Conservation (phyloP, 2,888 invertebrate genomes). For the Tenthredo livida region DNA sequence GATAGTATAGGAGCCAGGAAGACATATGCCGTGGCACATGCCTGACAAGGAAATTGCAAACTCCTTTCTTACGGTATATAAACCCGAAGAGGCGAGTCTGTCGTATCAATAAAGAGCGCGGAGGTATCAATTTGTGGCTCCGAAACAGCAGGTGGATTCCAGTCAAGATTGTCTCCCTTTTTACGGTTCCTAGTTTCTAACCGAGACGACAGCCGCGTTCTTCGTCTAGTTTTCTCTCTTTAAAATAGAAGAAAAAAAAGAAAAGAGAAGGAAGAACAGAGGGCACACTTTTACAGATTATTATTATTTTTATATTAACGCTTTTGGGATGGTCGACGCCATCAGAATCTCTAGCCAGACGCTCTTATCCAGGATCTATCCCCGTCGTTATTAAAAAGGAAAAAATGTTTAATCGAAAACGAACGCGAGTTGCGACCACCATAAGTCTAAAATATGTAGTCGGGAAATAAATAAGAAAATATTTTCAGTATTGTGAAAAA, state of each 20-base stretch:
- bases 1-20: neutral
- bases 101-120: conserved; percentile 43
- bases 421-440: neutral
- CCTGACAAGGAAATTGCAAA: conserved; percentile 54
- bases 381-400: neutral
- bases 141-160: conserved; percentile 54
- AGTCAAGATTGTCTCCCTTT: conserved; percentile 41
- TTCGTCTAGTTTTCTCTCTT: neutral
- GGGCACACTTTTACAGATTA: neutral
- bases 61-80: conserved; percentile 46
- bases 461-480: neutral
- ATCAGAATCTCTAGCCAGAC: neutral
- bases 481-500: conserved; percentile 12
- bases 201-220: conserved; percentile 40
- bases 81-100: conserved; percentile 39
- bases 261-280: neutral
- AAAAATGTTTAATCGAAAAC: neutral
- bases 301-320: neutral
- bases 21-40: conserved; percentile 54
- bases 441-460: neutral
- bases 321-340: neutral
- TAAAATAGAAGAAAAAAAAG: neutral
- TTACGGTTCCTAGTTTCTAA: conserved; percentile 21
- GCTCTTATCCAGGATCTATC: neutral
- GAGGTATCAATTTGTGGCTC: conserved; percentile 54